Base-by-base conservation (phyloP, 1,140 invertebrate species). In the Hyphantria cunea region DNA sequence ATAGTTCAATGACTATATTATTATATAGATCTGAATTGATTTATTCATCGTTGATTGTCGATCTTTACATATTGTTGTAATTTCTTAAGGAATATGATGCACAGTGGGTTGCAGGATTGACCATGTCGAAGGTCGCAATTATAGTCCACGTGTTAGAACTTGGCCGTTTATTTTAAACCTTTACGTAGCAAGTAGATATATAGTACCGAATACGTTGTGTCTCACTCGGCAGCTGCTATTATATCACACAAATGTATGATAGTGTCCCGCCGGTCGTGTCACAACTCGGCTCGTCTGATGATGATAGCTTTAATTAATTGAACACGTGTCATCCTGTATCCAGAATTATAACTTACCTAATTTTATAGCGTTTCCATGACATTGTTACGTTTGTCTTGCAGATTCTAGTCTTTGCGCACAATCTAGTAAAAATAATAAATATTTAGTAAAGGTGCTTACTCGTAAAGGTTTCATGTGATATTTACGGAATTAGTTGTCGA, bases 331-430 rank as follows among this genome's bases (percentile, higher is more conserved):
- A 58, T 54, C 32, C 47, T 17, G 34, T 34, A 37, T 44, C 34
- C 47, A 55, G 13, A 56, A 50, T 51, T 67, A 61, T 47, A 53
- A 59, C 45, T 41, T 33, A 55, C 49, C 48, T 65, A 56, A 53
- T 45, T 64, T 68, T 55, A 56, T 66, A 76, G 69, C 72, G 63
- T 71, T 70, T 70, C 80, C 81, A 84, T 84, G 81, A 84, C 81
- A 78, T 63, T 70, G 70, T 73, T 69, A 73, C 34, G 34, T 58
- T 72, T 72, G 58, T 76, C 66, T 80, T 80, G 75, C 76, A 82
- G 74, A 75, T 86, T 90, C 87, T 90, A 90, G 87, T 90, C 87
- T 85, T 84, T 72, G 77, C 85, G 86, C 87, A 90, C 83, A 90
- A 90, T 78, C 72, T 70, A 48, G 73, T 72, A 63, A 79, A 81